phyloP scores from a whole-genome alignment of 2,797 vertebrate species.

The Huso huso region DNA sequence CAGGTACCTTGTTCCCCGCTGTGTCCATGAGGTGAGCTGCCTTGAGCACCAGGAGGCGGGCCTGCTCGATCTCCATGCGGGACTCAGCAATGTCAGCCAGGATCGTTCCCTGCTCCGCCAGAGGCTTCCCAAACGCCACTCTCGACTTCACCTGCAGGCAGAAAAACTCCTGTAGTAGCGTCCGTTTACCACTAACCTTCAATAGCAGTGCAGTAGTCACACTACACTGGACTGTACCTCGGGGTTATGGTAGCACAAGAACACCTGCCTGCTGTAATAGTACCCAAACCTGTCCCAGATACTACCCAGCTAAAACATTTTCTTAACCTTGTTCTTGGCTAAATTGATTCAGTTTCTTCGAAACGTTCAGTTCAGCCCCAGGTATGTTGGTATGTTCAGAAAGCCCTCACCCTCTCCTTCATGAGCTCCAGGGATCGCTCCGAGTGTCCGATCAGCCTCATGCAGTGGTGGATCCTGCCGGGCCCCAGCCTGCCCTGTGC shows the following conservation, averaged over 20 bases:
- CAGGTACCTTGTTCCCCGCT: slow-evolving; percentile 44
- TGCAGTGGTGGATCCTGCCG: slow-evolving; percentile 47
- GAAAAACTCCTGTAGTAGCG: background rate
- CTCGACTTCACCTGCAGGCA: slow-evolving; percentile 28
- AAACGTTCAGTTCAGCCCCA: no score
- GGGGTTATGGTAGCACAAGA: no score
- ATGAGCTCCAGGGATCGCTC: slow-evolving; percentile 43
- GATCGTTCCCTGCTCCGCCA: slow-evolving; percentile 34
- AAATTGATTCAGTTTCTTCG: no score
- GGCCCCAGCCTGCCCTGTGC: slow-evolving; percentile 49
- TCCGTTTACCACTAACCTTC: no score
- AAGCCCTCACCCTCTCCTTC: slow-evolving; percentile 43
- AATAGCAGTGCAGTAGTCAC: no score
- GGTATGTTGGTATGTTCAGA: no score
- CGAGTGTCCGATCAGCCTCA: slow-evolving; percentile 38
- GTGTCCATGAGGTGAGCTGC: slow-evolving; percentile 40
- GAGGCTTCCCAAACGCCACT: slow-evolving; percentile 42
- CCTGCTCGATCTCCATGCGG: slow-evolving; percentile 33
- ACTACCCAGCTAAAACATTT: no score
- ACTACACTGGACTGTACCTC: no score
- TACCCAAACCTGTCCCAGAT: no score
- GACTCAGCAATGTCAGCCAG: slow-evolving; percentile 35
- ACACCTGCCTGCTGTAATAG: no score
- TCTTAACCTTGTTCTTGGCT: no score
- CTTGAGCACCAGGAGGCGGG: slow-evolving; percentile 35